These are phyloP conservation scores for Caenorhabditis brenneri DNA, from an alignment of 1,140 invertebrate genomes.

Conservation along the genomic window DNA sequence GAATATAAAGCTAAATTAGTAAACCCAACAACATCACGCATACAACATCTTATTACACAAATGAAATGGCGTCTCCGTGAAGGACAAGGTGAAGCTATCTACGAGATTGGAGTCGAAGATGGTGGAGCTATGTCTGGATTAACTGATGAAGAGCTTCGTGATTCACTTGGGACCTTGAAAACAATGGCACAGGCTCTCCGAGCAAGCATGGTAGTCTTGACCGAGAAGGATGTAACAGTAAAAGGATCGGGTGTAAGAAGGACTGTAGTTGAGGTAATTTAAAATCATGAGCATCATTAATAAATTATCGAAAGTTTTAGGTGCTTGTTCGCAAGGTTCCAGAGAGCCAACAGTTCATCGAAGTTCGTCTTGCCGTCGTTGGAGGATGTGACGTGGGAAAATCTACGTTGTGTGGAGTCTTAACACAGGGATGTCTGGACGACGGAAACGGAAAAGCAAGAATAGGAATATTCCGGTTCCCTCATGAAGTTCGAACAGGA, in stretches of 20 bases:
- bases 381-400: constrained; percentile 64
- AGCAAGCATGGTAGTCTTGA: constrained; percentile 75
- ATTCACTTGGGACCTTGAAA: constrained; percentile 81
- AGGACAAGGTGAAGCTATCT: constrained; percentile 85
- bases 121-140: constrained; percentile 83
- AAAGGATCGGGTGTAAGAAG: constrained; percentile 75
- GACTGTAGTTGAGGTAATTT: constrained; percentile 48
- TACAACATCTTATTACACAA: constrained; percentile 74
- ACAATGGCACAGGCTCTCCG: constrained; percentile 84
- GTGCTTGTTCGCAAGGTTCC: constrained; percentile 89
- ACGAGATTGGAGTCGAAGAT: constrained; percentile 91
- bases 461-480: constrained; percentile 90
- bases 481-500: constrained; percentile 94
- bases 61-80: constrained; percentile 75
- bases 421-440: constrained; percentile 92
- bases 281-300: neutral
- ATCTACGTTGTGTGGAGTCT: constrained; percentile 77
- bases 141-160: constrained; percentile 80
- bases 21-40: constrained; percentile 71
- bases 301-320: constrained; percentile 73
- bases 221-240: constrained; percentile 73
- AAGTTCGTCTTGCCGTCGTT: constrained; percentile 59
- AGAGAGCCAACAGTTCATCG: constrained; percentile 83
- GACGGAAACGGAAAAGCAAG: constrained; percentile 91
- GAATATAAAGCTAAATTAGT: constrained; percentile 72